Base-by-base conservation (phyloP, 2,113 vertebrate species). In the Nycticorax nycticorax region DNA sequence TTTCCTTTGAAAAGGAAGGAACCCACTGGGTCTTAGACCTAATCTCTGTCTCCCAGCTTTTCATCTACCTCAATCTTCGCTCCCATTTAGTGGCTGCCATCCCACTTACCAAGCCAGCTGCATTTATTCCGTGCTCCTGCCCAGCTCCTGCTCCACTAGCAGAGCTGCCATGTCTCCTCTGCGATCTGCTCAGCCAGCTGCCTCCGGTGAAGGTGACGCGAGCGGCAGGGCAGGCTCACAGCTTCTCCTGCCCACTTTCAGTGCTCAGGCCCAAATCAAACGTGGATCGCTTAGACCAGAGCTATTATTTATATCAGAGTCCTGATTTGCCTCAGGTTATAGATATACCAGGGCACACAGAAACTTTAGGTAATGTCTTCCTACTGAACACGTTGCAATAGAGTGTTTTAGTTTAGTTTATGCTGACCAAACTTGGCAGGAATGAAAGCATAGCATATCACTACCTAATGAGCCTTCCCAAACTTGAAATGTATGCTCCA, bases 141-240 rank as follows among this genome's bases (percentile, higher is more conserved):
- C 48, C 67, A 45, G 8, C 45, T 55, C 52, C 52, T 35, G 33
- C n/a, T 60, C 52, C n/a, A 43, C 27, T 22, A 27, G 21, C 19
- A 43, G 50, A 47, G n/a, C n/a, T 67, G 80, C n/a, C 0, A 0
- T 3, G 3, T 71, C 43, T 74, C n/a, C 55, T 21, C 9, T 28
- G 27, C 1, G 1, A 8, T 53, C 52, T 32, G 41, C 57, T 81
- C 41, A 33, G 20, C 21, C 75, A n/a, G 12, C 64, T 57, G 64
- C 35, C 26, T 59, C 41, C 2, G 0, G 43, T 23, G 30, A 73
- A 67, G 64, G 52, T 14, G 48, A 50, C 2, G 0, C 0, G 0
- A 55, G 18, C 10, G 47, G 30, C 32, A n/a, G 33, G 4, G 14
- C 23, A 53, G 80, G 23, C 14, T 17, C 21, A 24, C 30, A 73